These are phyloP conservation scores for Eueremaeus valkanovi DNA, from an alignment of 2,888 invertebrate species.

Conservation along the genomic window DNA sequence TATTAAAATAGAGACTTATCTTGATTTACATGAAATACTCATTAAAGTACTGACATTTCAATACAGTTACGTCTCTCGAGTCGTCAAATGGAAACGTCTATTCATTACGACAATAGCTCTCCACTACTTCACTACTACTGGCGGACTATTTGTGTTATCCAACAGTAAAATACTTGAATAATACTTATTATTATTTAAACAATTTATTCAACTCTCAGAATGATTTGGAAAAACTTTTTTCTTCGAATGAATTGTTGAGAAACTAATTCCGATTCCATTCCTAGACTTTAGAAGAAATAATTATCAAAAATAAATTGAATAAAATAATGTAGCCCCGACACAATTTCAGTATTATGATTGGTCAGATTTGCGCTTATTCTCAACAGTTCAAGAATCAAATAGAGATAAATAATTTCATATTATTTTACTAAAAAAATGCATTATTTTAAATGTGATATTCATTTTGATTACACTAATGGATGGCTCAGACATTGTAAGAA, in stretches of 20 bases:
- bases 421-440: too few relatives aligned
- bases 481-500: too few relatives aligned
- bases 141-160: neutral
- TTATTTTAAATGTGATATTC: too few relatives aligned
- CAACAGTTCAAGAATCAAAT: too few relatives aligned
- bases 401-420: too few relatives aligned
- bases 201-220: conserved; percentile 13
- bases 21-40: conserved; percentile 31
- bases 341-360: too few relatives aligned
- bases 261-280: neutral
- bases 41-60: conserved; percentile 29
- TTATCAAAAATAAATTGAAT: neutral
- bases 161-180: conserved; percentile 14
- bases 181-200: conserved; percentile 19
- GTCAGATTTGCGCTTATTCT: too few relatives aligned
- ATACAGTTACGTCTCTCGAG: neutral
- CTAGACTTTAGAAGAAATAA: neutral
- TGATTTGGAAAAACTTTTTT: neutral
- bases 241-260: conserved; percentile 16
- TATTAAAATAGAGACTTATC: conserved; percentile 22
- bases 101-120: conserved; percentile 22
- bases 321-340: too few relatives aligned
- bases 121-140: too few relatives aligned
- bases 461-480: too few relatives aligned
- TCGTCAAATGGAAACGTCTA: conserved; percentile 21